Base-by-base conservation (phyloP, 2,797 vertebrate genomes). In the Malacoraja senta region DNA sequence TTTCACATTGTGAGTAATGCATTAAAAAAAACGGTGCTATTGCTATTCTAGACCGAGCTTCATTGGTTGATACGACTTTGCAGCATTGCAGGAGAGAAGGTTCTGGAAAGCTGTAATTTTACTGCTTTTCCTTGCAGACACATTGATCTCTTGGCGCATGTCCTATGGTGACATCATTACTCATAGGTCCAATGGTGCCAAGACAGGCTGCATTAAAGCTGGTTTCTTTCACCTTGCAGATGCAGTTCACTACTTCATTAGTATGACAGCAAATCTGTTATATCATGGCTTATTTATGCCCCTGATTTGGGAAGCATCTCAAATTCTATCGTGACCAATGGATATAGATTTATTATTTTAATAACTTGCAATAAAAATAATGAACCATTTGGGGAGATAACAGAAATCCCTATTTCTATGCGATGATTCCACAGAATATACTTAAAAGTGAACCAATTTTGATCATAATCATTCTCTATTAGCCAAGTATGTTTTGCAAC, bases 71-170 rank as follows among this genome's bases (percentile, higher is more conserved):
- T 35, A n/a, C 8, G 61, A 32, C 29, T 88, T 65, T 24, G 72
- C 35, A 74, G 71, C 68, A 17, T 15, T 92, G 90, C 90, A 92
- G 38, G 38, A 74, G 7, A 58, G 90, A 53, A 76, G 26, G 26
- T 53, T 76, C 90, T 76, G 68, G 90, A 92, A 92, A 76, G 38
- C 90, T 76, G 90, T 17, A 24, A 58, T 92, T 29, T 68, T 58
- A 53, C 24, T 29, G 26, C 32, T 29, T 92, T 53, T 13, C 90
- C 26, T 76, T 92, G 90, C 38, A 76, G 12, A 53, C 10, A 44
- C 71, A 92, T 32, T 76, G 32, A 26, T 92, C 38, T 71, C 24
- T 29, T 1, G 10, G 4, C 71, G 44, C 90, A 76, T 44, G 32
- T 72, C 61, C 88, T 21, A 19, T 29, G 26, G n/a, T 35, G 88